Evolutionary conservation across 1,140 invertebrate genomes (phyloP), one percentile per base, ranked within the genome.

Genomic region (Rhyzopertha dominica): DNA sequence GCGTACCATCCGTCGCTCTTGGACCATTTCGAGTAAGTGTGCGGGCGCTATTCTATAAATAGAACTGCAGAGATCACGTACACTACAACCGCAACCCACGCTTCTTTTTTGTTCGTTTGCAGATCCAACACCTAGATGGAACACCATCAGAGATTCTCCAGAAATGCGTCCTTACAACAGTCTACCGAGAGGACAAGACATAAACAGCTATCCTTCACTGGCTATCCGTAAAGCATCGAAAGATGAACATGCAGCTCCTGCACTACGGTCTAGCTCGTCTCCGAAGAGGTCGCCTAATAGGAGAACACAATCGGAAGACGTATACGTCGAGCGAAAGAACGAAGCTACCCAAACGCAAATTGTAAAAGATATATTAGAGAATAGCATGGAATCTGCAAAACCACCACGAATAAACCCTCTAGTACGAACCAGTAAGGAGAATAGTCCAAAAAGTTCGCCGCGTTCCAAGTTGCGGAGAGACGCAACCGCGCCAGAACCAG

Each of bases 1-100:
- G 47, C 72, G 75, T 51, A 82, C 78, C 50, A 81, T 84, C 42
- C 71, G 76, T 18, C 70, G 80, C 48, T 81, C 80, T 36, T 83
- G 80, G 81, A 83, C 80, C 12, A 82, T 82, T 55, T 82, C 80
- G 41, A 80, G 80, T 82, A 62, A 74, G 71, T 56, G 28, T 38
- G 24, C 26, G 17, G 12, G 40, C 31, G 12, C 20, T 19, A 16
- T 23, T 12, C 16, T n/a, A 16, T 36, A 19, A 36, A 36, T 23
- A 18, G 3, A n/a, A n/a, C 17, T 4, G 19, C 14, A 40, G 25
- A 18, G 24, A 19, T 5, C 5, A 4, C 5, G 17, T 12, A 18
- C 9, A 32, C 8, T 32, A 18, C 20, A 1, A 32, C 13, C 30
- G 9, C 12, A 18, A 32, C 30, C 17, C 10, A 10, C 30, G 20